A percentile compares a stretch with the other conserved stretches of the same genome.
phyloP scores from a whole-genome alignment of 23 tunicate genomes.

The Oikopleura vanhoeffeni region DNA sequence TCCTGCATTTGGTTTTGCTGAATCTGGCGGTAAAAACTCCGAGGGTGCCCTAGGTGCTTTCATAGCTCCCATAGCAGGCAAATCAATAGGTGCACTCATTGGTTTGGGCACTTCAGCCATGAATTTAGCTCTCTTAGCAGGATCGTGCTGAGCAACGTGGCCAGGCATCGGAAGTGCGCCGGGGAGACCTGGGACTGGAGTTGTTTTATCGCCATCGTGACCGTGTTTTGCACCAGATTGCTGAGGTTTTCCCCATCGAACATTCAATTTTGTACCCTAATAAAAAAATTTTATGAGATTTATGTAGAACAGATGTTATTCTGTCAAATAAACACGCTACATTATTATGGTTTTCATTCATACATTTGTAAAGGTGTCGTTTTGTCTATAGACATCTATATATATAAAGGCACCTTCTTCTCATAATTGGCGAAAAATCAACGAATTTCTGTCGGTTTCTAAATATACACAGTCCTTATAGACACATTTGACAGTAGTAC shows the following conservation, averaged over 20 bases:
- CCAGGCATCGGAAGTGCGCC: conserved; percentile 2
- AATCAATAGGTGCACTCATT: neutral
- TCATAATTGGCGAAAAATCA: too few relatives aligned
- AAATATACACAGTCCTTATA: too few relatives aligned
- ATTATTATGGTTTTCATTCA: too few relatives aligned
- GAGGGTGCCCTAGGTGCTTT: neutral
- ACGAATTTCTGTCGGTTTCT: too few relatives aligned
- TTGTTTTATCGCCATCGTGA: neutral
- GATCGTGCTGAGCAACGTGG: neutral
- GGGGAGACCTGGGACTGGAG: conserved; percentile 11
- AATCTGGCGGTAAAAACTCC: neutral
- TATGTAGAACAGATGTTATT: too few relatives aligned
- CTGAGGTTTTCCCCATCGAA: conserved; percentile 15
- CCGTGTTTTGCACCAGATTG: neutral
- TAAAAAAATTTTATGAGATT: too few relatives aligned
- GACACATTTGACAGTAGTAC: too few relatives aligned
- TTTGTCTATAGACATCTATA: too few relatives aligned
- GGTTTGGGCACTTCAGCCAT: neutral
- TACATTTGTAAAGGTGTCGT: too few relatives aligned
- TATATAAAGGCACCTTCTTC: too few relatives aligned
- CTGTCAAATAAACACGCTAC: too few relatives aligned
- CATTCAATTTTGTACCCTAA: neutral
- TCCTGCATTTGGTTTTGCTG: neutral
- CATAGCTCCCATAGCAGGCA: neutral
- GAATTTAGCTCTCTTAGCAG: neutral